A percentile compares a stretch with the other conserved stretches of the same genome.
These are phyloP conservation scores for Diadegma fenestrale DNA, from an alignment of 2,888 invertebrate species.

Conservation along the genomic window DNA sequence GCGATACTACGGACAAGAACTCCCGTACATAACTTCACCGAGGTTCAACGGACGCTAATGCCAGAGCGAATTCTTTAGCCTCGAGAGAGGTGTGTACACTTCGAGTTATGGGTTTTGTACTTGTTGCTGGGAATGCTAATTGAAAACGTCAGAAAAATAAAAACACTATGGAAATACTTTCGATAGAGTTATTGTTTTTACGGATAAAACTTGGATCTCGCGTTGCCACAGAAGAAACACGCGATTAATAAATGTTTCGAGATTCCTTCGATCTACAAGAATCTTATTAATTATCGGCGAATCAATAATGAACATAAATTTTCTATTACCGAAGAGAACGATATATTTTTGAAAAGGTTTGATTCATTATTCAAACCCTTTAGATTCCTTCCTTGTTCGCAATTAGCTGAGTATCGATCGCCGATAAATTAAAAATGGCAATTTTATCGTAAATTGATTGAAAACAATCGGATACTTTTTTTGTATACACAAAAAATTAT, in stretches of 20 bases:
- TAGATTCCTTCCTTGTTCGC: neutral
- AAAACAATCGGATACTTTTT: neutral
- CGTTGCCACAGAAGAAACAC: neutral
- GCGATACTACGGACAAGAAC: slow-evolving; percentile 27
- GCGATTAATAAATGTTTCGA: neutral
- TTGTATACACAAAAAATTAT: neutral
- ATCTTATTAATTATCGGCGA: neutral
- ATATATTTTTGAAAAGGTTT: too few relatives aligned
- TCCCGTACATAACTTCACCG: slow-evolving; percentile 42
- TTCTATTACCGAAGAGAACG: neutral
- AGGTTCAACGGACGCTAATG: slow-evolving; percentile 64
- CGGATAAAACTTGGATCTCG: slow-evolving; percentile 7
- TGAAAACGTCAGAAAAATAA: slow-evolving; percentile 38
- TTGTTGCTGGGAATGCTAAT: slow-evolving; percentile 53
- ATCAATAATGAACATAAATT: neutral
- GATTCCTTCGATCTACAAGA: neutral
- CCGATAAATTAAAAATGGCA: neutral
- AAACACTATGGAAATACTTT: slow-evolving; percentile 39
- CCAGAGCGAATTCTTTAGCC: slow-evolving; percentile 60
- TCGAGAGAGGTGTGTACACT: slow-evolving; percentile 43
- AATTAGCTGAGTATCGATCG: neutral
- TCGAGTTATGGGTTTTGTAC: slow-evolving; percentile 54
- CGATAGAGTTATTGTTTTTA: slow-evolving; percentile 30
- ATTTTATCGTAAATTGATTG: neutral
- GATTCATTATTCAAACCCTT: neutral